Evolutionary conservation across 2,113 vertebrate genomes (phyloP).

Genomic region (Cairina moschata): DNA sequence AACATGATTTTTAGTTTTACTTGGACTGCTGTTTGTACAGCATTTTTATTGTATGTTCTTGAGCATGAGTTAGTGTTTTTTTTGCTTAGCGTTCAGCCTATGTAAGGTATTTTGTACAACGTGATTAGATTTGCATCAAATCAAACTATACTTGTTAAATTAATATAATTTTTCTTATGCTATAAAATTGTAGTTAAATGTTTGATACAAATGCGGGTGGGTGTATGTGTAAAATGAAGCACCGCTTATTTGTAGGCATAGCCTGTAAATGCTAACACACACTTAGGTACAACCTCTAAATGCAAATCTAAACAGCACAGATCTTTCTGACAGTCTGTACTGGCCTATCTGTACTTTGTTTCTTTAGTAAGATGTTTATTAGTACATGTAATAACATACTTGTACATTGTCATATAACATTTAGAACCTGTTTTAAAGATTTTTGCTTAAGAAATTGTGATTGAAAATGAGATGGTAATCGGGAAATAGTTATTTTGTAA

Average conservation of each 20-base stretch:
- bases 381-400: background rate
- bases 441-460: background rate
- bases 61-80: background rate
- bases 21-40: background rate
- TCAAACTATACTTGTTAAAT: background rate
- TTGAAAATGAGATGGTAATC: background rate
- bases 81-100: background rate
- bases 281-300: background rate
- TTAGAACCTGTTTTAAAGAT: background rate
- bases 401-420: background rate
- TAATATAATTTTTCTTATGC: background rate
- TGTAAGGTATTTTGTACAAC: background rate
- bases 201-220: background rate
- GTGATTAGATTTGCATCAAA: background rate
- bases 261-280: background rate
- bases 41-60: background rate
- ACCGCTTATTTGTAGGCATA: background rate
- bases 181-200: background rate
- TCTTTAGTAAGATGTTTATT: background rate
- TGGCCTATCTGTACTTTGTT: background rate
- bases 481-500: background rate
- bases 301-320: background rate
- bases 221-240: background rate
- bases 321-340: rapidly evolving
- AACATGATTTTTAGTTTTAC: background rate